A percentile compares a stretch with the other conserved stretches of the same genome.
Conservation (phyloP, 2,113 vertebrate genomes). For the Isurus oxyrinchus region DNA sequence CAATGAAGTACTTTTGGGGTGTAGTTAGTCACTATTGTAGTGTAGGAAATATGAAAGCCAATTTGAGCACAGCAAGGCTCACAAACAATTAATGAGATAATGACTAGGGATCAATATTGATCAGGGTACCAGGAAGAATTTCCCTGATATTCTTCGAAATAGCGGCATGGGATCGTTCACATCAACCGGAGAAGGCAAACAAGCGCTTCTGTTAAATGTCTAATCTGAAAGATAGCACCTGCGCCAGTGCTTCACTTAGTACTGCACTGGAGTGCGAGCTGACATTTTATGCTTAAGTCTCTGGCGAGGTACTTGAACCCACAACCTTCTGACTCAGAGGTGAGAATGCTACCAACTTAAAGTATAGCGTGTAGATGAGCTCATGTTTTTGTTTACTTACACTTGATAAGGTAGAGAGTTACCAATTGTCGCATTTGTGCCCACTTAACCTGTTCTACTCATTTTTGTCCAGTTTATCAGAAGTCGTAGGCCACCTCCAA, state of each 20-base stretch:
- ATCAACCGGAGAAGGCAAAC: not conserved
- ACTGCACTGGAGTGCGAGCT: not conserved
- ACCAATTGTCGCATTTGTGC: not conserved
- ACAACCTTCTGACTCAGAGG: not conserved
- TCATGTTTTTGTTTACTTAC: not conserved
- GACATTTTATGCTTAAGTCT: not conserved
- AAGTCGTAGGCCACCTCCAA: conserved; percentile 55
- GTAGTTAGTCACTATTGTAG: not conserved
- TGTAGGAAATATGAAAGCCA: not conserved
- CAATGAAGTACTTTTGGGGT: not conserved
- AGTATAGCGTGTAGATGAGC: not conserved
- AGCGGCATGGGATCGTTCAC: not conserved
- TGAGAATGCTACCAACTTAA: not conserved
- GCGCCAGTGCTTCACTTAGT: not conserved
- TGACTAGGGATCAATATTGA: not conserved
- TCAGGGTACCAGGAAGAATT: not conserved
- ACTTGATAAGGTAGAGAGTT: not conserved
- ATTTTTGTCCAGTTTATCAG: conserved; percentile 60
- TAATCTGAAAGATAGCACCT: not conserved
- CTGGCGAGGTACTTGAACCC: not conserved
- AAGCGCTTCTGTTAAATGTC: not conserved
- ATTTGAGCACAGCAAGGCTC: not conserved
- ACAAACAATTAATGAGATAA: not conserved
- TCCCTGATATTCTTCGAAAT: not conserved
- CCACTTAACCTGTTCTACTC: not conserved